A percentile compares a stretch with the other conserved stretches of the same genome.
Evolutionary conservation across 2,113 vertebrate species (phyloP).

Genomic region (Engraulis encrasicolus): DNA sequence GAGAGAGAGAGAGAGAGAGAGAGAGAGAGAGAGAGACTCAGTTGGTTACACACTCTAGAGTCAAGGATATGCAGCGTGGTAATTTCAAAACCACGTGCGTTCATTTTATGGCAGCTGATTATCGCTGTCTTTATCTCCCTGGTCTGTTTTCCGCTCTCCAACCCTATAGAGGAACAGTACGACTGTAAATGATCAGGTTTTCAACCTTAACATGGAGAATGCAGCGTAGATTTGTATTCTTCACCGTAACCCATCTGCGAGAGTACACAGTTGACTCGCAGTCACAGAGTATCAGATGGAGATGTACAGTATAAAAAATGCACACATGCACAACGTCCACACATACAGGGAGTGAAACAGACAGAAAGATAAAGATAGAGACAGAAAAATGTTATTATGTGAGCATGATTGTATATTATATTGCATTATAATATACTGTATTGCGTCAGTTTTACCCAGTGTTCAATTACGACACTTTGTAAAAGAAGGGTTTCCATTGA

Average conservation of each 20-base stretch:
- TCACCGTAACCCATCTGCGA: neutral
- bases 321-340: neutral
- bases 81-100: neutral
- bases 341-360: conserved; percentile 4
- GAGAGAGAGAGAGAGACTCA: too few relatives aligned
- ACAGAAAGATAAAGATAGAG: neutral
- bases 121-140: neutral
- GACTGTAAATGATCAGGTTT: neutral
- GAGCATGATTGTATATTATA: too few relatives aligned
- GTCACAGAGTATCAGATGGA: neutral
- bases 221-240: neutral
- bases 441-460: too few relatives aligned
- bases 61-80: neutral
- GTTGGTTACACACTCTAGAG: too few relatives aligned
- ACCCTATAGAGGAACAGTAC: neutral
- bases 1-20: too few relatives aligned
- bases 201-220: neutral
- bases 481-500: too few relatives aligned
- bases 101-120: neutral
- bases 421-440: too few relatives aligned
- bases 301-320: too few relatives aligned
- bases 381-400: too few relatives aligned
- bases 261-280: neutral
- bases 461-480: too few relatives aligned
- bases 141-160: neutral